Base-by-base conservation (phyloP, 92 coral and sea anemone species). In the Meandrina meandrites region DNA sequence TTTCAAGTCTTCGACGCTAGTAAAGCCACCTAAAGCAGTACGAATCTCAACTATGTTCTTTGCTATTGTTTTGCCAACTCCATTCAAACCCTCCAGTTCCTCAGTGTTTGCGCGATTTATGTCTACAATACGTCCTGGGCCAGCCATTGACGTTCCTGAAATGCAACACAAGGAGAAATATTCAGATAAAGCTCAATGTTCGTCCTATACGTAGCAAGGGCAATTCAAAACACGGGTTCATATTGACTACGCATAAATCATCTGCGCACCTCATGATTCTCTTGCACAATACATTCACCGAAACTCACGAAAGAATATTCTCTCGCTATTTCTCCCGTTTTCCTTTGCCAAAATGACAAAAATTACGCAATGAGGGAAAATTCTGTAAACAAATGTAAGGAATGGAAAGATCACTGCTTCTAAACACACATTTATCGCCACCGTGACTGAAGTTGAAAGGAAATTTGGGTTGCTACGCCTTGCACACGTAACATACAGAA, bases 11-110 rank as follows among this genome's bases (percentile, higher is more conserved):
- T 93, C 94, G 10, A 97, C 81, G 74, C 93, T 89, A 28, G 91
- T 79, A 91, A 97, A 97, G 35, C 99, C 98, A 28, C 99, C 99
- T 56, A 94, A 79, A 16, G 95, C 96, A 84, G 96, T 93, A 35
- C 99, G 91, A 77, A 90, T 89, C 75, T 95, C 97, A 34, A 94
- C 90, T 64, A 97, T 97, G 58, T 92, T 91, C 75, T 91, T 92
- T 28, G 99, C 99, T 86, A 88, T 97, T 48, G 96, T 91, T 89
- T 86, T 91, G 57, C 99, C 99, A 78, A 96, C 92, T 51, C 99
- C 99, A 76, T 88, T 89, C 57, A 97, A 91, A 31, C 91, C 88
- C 62, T 88, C 96, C 69, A 97, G 90, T 71, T 97, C 96, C 50
- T 93, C 94, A 31, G 95, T 93, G 14, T 97, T 87, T 47, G 99